phyloP scores from a whole-genome alignment of 1,140 invertebrate species.

The Temnothorax curvispinosus region DNA sequence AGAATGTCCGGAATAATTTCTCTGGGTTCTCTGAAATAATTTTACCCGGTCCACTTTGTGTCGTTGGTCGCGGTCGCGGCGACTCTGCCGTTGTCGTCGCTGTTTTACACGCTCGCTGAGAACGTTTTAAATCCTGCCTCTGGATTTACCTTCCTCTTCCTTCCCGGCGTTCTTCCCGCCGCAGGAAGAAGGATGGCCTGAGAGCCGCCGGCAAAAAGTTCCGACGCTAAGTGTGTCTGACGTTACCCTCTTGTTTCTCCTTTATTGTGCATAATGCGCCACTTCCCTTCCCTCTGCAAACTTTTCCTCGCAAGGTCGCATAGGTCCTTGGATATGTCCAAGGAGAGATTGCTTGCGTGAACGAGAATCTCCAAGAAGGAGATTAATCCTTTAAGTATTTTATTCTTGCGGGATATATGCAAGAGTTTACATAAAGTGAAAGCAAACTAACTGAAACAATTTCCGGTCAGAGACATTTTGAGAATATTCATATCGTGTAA shows the following conservation, averaged over 20 bases:
- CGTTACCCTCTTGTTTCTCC: slow-evolving; percentile 73
- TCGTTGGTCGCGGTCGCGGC: slow-evolving; percentile 28
- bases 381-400: slow-evolving; percentile 33
- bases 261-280: slow-evolving; percentile 70
- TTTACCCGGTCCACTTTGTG: slow-evolving; percentile 53
- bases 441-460: not conserved
- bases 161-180: slow-evolving; percentile 41
- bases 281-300: slow-evolving; percentile 40
- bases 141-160: slow-evolving; percentile 58
- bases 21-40: slow-evolving; percentile 62
- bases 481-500: not conserved
- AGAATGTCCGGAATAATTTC: slow-evolving; percentile 64
- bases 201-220: slow-evolving; percentile 70
- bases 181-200: slow-evolving; percentile 46
- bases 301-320: slow-evolving; percentile 38
- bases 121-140: slow-evolving; percentile 71
- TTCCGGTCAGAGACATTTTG: not conserved
- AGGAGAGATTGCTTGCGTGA: not conserved
- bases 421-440: not conserved
- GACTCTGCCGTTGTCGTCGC: slow-evolving; percentile 47
- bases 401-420: not conserved
- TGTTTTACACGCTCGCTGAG: slow-evolving; percentile 69
- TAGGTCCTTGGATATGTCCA: not conserved
- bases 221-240: slow-evolving; percentile 74
- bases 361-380: not conserved